Base-by-base conservation (phyloP, 2,113 vertebrate genomes). In the Pelecanoides urinatrix region DNA sequence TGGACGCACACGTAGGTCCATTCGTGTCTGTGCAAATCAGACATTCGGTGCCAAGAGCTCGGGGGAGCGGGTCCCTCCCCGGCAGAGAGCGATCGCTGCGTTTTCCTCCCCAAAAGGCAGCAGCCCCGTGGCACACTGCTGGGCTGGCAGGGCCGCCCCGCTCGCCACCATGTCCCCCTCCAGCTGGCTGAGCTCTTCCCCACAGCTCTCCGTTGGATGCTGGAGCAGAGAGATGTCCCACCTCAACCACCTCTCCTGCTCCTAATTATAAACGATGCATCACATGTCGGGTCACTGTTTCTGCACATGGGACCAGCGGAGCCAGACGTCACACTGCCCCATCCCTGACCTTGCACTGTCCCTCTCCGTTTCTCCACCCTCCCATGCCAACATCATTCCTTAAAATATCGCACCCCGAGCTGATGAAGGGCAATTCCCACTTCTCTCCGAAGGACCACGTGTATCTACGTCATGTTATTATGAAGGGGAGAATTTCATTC, bases 131-230 rank as follows among this genome's bases (percentile, higher is more conserved):
- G 49, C 56, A 88, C 27, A 1, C 3, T 34, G 23, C n/a, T 38
- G 47, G 40, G 53, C 65, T 86, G 52, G 66, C 58, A 75, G 32
- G 44, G 53, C 52, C 40, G 5, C 63, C 36, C 42, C 0, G 0
- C 32, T 58, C 0, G 0, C 42, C 18, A 3, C 55, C 47, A 9
- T 2, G 13, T 45, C 13, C 19, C 73, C 40, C 13, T 59, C 38
- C 61, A 55, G 0, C 32, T 8, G 5, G 42, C 32, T 47, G 17
- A 88, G 38, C 21, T 22, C 19, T 11, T 74, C 55, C 42, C 25
- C 2, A 2, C 53, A 86, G 71, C 25, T 56, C 59, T 68, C 38
- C 4, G 0, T 22, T 10, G 55, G 45, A 49, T 66, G 47, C 30
- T 29, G 18, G 19, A 82, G 47, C 19, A 70, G 58, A 55, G 14